Conservation (phyloP, 1,140 invertebrate genomes). For the roundworm (Caenorhabditis elegans) region WBcel235 BX284604.4:9335501-9336000, state of each 20-base stretch:
- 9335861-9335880: neutral
- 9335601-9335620: neutral
- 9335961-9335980: neutral
- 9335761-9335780: neutral
- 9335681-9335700: conserved; percentile 48
- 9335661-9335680: conserved; percentile 45
- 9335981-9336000: neutral
- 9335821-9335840: conserved; percentile 36
- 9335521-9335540: neutral
- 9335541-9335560: neutral
- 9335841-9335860: neutral
- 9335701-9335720: conserved; percentile 42
- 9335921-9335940: neutral
- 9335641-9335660: conserved; percentile 34
- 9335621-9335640: neutral
- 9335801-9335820: conserved; percentile 42
- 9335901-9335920: neutral
- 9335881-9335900: conserved; percentile 4
- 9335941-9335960: neutral
- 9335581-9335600: conserved; percentile 10
- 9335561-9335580: conserved; percentile 16
- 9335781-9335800: conserved; percentile 37
- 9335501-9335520: conserved; percentile 1
- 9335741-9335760: neutral
- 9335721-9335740: conserved; percentile 37